These are phyloP conservation scores for Miichthys miiuy DNA, from an alignment of 2,797 vertebrate species.

Conservation along the genomic window DNA sequence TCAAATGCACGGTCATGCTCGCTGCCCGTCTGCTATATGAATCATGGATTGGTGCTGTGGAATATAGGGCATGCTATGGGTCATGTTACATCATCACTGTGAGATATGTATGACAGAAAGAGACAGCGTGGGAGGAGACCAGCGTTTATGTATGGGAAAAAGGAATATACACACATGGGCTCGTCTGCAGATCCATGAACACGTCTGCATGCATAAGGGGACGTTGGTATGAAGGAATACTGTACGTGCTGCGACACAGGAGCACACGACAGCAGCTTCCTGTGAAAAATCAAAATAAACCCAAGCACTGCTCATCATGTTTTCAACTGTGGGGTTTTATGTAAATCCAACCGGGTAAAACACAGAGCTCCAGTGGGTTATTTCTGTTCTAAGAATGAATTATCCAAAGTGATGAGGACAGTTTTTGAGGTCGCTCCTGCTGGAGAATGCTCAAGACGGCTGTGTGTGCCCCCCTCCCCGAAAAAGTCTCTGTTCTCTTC, in stretches of 20 bases:
- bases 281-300: constrained; percentile 16
- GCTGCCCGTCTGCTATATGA: constrained; percentile 49
- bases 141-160: constrained; percentile 7
- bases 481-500: constrained; percentile 53
- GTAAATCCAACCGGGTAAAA: constrained; percentile 49
- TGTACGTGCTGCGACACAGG: not conserved
- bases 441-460: constrained; percentile 52
- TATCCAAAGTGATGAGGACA: constrained; percentile 57
- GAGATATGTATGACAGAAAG: constrained; percentile 23
- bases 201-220: not conserved
- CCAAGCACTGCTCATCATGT: constrained; percentile 2
- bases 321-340: constrained; percentile 35
- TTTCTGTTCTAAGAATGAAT: constrained; percentile 59
- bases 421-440: constrained; percentile 54
- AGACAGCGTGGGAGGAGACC: constrained; percentile 36
- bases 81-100: constrained; percentile 50
- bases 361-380: constrained; percentile 51
- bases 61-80: constrained; percentile 44
- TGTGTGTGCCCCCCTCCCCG: not conserved
- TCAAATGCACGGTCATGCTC: constrained; percentile 32
- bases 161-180: not conserved
- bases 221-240: not conserved
- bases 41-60: constrained; percentile 33
- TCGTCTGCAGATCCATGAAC: constrained; percentile 1
- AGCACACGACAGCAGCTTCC: not conserved